Evolutionary conservation across 2,113 vertebrate species (phyloP), one percentile per base, ranked within the genome.

Genomic region (Dendrocopos noguchii): DNA sequence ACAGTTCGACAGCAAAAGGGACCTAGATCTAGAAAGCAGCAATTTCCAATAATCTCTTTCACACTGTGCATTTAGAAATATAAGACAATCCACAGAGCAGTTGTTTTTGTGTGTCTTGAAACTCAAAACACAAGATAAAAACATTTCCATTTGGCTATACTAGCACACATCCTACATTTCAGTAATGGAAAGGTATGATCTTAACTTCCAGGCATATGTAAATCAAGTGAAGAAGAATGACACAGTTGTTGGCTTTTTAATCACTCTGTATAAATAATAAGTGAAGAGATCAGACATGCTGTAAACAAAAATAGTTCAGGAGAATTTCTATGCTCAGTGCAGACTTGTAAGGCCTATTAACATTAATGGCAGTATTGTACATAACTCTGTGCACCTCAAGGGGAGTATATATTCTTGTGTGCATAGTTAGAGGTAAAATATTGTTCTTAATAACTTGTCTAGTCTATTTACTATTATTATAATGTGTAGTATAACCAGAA

Each of bases 341-440:
- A 95, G 94, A 92, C 75, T 95, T 94, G n/a, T 84, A 95, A 95
- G 4, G 5, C 81, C 80, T 94, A 96, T 94, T 95, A 96, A 91
- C 93, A 90, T 95, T 96, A 96, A 94, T 93, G 74, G 84, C 52
- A 94, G 70, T 81, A 60, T 7, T 92, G 90, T 90, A 94, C 61
- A 87, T 91, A 94, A 80, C 50, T 78, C 70, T 67, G 46, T 59
- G 72, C 52, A 73, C 56, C 88, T 91, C 92, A 53, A 86, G 90
- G 79, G 88, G 75, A 82, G 81, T 86, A 91, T 87, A 93, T 86
- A 91, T 83, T 91, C 84, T 96, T 90, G 73, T 92, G 88, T 79
- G 94, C 75, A 71, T 81, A 94, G 88, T 95, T 92, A 92, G 56
- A 80, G 63, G 52, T 94, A 97, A 97, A 94, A 95, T 97, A 96